Base-by-base conservation (phyloP, 2,797 vertebrate species). In the Rhabdomys pumilio region DNA sequence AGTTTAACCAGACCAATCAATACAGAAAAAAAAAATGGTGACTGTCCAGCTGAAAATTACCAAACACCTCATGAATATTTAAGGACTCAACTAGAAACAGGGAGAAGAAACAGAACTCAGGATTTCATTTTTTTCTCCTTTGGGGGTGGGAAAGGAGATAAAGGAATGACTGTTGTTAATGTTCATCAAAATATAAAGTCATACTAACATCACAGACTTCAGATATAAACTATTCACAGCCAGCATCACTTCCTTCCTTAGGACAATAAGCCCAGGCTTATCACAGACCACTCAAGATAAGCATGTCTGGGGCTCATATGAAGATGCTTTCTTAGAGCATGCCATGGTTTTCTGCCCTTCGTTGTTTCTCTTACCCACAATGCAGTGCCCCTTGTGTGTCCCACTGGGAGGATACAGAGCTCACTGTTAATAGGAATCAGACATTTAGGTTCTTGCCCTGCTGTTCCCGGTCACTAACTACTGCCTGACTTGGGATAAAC, bases 1-100 rank as follows among this genome's bases (percentile, higher is more conserved):
- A 98, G 93, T 98, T 99, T 99, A 97, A 99, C 98, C 97, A 98
- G 97, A 90, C 94, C 97, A 97, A 99, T 98, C 98, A 96, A 99
- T 98, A 98, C n/a, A 29, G 94, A 98, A 97, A 97, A 98, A 97
- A 98, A 96, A 98, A 98, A 76, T 96, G 98, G 89, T 96, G 98
- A 98, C 84, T 98, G 98, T 96, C 98, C 98, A 98, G 98, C 98
- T 97, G 98, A 97, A 98, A 98, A 98, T 98, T 98, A 98, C 98
- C 97, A 98, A 97, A 90, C 82, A 26, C 75, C 91, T 96, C 96
- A 98, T 99, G 93, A 98, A 99, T 99, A 98, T 98, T 99, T 98
- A 44, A 99, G 97, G 94, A 97, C 96, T 95, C 98, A 91, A 95
- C 88, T 90, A 97, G 94, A 91, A 98, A 97, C 73, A 90, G 0